Evolutionary conservation across 2,113 vertebrate genomes (phyloP), one percentile per base, ranked within the genome.

Genomic region (Oxyruncus cristatus): DNA sequence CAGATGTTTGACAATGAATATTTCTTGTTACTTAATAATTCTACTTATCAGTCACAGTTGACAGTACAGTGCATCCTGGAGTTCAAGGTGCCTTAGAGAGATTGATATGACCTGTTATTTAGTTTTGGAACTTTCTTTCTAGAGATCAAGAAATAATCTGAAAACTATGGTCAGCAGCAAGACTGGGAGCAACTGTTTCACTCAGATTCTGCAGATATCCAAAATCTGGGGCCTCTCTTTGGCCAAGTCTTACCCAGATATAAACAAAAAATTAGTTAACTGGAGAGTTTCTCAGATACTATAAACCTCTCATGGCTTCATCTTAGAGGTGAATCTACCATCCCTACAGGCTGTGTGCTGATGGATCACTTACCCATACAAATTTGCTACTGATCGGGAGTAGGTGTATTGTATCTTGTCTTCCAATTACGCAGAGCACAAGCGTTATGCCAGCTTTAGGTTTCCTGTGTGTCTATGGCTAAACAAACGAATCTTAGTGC

Each of bases 21-120:
- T 96, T 95, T 96, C 80, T 92, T 95, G 21, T 85, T 88, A 85
- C 84, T 92, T 96, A 95, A 91, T 96, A 94, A 93, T 93, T 88
- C 83, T 90, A 55, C 81, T 90, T 63, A 75, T 56, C 41, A 89
- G 49, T 91, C 65, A 75, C 32, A 81, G 27, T 35, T 68, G 75
- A 75, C 24, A 63, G 8, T 55, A n/a, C 20, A 41, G 41, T 53
- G 37, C 65, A 72, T 77, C 61, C 68, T 61, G 18, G 77, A 94
- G 85, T 86, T 92, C 63, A 80, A 77, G 39, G 59, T 85, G 42
- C 37, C 68, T 85, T 67, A 55, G 35, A 84, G 27, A 85, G 39
- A 44, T 10, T 65, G 47, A 12, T 62, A 32, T 21, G 42, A 56
- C 26, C 49, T 75, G 32, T 75, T 87, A 62, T 2, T 65, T 56